Conservation (phyloP, 2,888 invertebrate species). For the Pterobdella sp. region DNA sequence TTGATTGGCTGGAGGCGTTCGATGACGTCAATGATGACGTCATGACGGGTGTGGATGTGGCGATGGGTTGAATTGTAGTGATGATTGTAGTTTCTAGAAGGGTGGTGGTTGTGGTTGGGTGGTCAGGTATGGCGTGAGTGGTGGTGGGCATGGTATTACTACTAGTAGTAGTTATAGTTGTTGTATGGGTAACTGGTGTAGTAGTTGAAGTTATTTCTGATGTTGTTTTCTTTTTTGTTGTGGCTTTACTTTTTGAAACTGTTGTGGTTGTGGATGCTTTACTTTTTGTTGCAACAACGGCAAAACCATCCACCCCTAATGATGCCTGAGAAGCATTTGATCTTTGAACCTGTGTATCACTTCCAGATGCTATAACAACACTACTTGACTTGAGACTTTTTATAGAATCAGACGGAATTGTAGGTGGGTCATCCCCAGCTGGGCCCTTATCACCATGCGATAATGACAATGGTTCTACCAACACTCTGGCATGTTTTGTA, state of each 20-base stretch:
- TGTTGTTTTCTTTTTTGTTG: background rate
- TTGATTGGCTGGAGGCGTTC: background rate
- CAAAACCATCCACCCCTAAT: too few species aligned
- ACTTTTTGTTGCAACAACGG: background rate
- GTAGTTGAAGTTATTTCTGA: constrained; percentile 8
- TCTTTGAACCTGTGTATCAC: too few species aligned
- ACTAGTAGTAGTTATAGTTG: constrained; percentile 11
- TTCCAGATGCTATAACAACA: too few species aligned
- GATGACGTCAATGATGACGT: constrained; percentile 9
- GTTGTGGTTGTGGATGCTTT: background rate
- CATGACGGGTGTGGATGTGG: constrained; percentile 6
- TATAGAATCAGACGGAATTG: too few species aligned
- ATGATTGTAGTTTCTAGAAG: constrained; percentile 7
- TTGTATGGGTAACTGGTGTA: constrained; percentile 8
- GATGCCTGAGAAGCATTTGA: too few species aligned
- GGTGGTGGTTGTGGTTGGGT: constrained; percentile 11
- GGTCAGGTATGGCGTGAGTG: background rate
- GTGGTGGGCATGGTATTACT: background rate
- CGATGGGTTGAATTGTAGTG: background rate
- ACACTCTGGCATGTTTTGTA: too few species aligned
- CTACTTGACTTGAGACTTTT: too few species aligned
- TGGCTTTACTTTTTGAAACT: background rate
- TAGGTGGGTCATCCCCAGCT: too few species aligned
- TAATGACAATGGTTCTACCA: too few species aligned
- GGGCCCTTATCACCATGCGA: too few species aligned